phyloP scores from a whole-genome alignment of 1,140 invertebrate genomes.

The Polypedilum vanderplanki region DNA sequence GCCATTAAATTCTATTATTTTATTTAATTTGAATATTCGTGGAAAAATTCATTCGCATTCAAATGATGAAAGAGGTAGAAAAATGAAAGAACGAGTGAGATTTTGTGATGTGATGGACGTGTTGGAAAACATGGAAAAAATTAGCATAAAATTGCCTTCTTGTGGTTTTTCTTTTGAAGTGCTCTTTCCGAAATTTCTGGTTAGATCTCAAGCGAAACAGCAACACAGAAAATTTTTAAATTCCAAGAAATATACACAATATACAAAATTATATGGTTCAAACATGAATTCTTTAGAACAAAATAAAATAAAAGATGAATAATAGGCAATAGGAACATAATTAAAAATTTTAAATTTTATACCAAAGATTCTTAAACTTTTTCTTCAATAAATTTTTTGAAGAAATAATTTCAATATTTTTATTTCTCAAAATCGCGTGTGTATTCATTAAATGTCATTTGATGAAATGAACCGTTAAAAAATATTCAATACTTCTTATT shows the following conservation, averaged over 20 bases:
- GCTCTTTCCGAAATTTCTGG: background rate
- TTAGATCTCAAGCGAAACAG: background rate
- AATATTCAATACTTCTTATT: conserved; percentile 11
- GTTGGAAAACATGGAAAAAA: conserved; percentile 28
- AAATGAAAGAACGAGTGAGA: background rate
- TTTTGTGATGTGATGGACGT: conserved; percentile 20
- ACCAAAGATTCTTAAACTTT: conserved; percentile 12
- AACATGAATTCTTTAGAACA: too few relatives aligned
- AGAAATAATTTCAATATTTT: too few relatives aligned
- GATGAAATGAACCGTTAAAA: conserved; percentile 25
- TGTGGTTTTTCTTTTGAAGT: conserved; percentile 24
- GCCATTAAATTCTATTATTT: background rate
- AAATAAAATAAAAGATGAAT: too few relatives aligned
- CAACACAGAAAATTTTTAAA: background rate
- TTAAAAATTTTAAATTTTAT: background rate
- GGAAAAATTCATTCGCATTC: background rate
- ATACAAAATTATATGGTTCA: background rate
- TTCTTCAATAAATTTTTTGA: too few relatives aligned
- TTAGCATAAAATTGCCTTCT: conserved; percentile 27
- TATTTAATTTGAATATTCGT: background rate
- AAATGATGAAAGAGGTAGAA: background rate
- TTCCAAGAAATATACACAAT: background rate
- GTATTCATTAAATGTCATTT: conserved; percentile 23
- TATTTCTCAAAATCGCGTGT: background rate
- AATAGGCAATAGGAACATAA: background rate